Evolutionary conservation across 1,140 invertebrate species (phyloP).

Genomic region (Drosophila mauritiana): DNA sequence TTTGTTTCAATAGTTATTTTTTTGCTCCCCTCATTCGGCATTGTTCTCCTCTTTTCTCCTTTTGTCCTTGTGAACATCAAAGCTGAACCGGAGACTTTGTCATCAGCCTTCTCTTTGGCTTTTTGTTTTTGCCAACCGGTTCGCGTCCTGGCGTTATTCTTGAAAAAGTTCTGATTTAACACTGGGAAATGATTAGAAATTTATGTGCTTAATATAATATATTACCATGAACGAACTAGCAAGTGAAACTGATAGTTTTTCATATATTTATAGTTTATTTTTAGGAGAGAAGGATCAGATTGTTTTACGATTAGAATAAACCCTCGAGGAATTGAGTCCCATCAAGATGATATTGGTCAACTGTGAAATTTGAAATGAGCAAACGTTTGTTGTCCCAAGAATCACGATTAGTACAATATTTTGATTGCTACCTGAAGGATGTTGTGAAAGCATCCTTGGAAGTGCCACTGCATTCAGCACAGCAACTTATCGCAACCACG

Average conservation of each 20-base stretch:
- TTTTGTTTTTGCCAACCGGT: slow-evolving; percentile 44
- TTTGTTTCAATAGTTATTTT: slow-evolving; percentile 65
- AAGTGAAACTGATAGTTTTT: no score
- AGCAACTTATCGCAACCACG: slow-evolving; percentile 32
- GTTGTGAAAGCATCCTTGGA: slow-evolving; percentile 19
- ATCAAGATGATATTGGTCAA: neutral
- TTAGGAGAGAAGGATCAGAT: no score
- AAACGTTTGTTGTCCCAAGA: neutral
- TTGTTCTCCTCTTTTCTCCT: slow-evolving; percentile 33
- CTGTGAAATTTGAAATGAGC: slow-evolving; percentile 13
- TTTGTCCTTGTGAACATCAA: slow-evolving; percentile 76
- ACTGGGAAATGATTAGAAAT: slow-evolving; percentile 11
- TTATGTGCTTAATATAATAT: neutral
- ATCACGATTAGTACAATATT: slow-evolving; percentile 50
- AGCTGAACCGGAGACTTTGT: slow-evolving; percentile 66
- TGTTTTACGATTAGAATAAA: no score
- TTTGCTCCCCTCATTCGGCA: slow-evolving; percentile 47
- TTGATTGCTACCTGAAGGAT: slow-evolving; percentile 48
- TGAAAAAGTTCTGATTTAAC: slow-evolving; percentile 21
- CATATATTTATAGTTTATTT: no score
- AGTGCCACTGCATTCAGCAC: slow-evolving; percentile 24
- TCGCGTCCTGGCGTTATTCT: slow-evolving; percentile 40
- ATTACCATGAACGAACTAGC: no score
- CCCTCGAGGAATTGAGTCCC: no score
- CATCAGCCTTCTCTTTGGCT: slow-evolving; percentile 50